Percentiles rank a stretch among this genome's conserved stretches.
Evolutionary conservation across 2,888 invertebrate genomes (phyloP).

Genomic region (Micropterix aruncella): DNA sequence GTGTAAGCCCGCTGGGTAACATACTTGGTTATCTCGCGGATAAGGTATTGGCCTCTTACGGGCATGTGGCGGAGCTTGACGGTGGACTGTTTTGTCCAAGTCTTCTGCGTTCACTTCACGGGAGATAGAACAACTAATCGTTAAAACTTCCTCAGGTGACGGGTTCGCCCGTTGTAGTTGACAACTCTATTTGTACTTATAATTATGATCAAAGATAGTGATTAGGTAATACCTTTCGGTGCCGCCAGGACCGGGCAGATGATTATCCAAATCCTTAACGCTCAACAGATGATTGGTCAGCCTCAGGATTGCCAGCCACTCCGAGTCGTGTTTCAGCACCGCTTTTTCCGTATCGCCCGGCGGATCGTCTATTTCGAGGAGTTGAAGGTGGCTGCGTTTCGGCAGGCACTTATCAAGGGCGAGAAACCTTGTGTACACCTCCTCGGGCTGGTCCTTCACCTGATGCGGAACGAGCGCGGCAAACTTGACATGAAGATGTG

Average conservation of each 20-base stretch:
- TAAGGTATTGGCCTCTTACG: no score
- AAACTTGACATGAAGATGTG: conserved; percentile 95
- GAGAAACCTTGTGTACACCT: conserved; percentile 58
- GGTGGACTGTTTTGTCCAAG: no score
- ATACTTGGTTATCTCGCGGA: no score
- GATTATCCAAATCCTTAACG: conserved; percentile 51
- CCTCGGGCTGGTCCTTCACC: conserved; percentile 23
- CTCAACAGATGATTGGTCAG: conserved; percentile 80
- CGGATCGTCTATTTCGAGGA: conserved; percentile 50
- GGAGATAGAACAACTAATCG: no score
- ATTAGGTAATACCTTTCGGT: conserved; percentile 49
- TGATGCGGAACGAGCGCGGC: conserved; percentile 73
- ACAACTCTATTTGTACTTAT: no score
- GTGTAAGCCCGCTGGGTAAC: no score
- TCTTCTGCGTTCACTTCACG: no score
- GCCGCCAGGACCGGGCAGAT: conserved; percentile 70
- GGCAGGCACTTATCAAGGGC: conserved; percentile 96
- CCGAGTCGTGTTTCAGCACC: conserved; percentile 66
- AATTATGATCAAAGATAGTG: no score
- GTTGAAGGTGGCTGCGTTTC: conserved; percentile 75
- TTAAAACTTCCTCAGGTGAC: no score
- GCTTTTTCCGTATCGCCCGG: conserved; percentile 39
- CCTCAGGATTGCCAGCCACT: conserved; percentile 84
- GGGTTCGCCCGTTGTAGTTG: no score
- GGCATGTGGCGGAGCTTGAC: no score